Evolutionary conservation across 2,797 vertebrate species (phyloP).

Genomic region (Rhodeus uyekii): DNA sequence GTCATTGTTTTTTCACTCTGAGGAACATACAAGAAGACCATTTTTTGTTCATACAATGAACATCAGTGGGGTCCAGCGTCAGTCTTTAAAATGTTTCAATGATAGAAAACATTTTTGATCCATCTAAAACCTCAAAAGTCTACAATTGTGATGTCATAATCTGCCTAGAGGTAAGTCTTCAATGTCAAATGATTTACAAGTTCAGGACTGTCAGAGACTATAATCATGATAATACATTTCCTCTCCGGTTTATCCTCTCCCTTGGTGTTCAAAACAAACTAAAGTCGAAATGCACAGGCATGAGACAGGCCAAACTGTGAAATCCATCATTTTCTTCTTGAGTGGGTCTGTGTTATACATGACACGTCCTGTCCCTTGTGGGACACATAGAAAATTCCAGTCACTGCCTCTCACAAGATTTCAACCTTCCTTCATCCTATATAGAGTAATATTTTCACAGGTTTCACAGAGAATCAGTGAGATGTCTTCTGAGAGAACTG

Average conservation of each 20-base stretch:
- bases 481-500: conserved; percentile 47
- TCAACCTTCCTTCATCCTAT: conserved; percentile 56
- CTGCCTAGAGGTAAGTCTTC: conserved; percentile 59
- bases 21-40: neutral
- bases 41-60: neutral
- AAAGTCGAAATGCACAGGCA: conserved; percentile 51
- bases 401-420: conserved; percentile 49
- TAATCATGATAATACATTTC: conserved; percentile 68
- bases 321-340: conserved; percentile 63
- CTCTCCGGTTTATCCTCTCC: conserved; percentile 48
- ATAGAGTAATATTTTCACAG: conserved; percentile 59
- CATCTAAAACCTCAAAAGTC: conserved; percentile 62
- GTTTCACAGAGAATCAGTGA: conserved; percentile 44
- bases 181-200: conserved; percentile 67
- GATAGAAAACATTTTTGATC: conserved; percentile 63
- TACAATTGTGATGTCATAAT: conserved; percentile 59
- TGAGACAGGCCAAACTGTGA: conserved; percentile 47
- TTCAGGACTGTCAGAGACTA: conserved; percentile 68
- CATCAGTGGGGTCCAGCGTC: neutral
- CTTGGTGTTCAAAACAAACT: conserved; percentile 48
- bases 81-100: neutral
- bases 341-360: conserved; percentile 50
- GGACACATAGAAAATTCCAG: conserved; percentile 45
- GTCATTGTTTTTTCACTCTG: neutral
- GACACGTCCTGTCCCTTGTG: conserved; percentile 54